These are phyloP conservation scores for Ctenopoma multispine DNA, from an alignment of 2,797 vertebrate species.

Conservation along the genomic window DNA sequence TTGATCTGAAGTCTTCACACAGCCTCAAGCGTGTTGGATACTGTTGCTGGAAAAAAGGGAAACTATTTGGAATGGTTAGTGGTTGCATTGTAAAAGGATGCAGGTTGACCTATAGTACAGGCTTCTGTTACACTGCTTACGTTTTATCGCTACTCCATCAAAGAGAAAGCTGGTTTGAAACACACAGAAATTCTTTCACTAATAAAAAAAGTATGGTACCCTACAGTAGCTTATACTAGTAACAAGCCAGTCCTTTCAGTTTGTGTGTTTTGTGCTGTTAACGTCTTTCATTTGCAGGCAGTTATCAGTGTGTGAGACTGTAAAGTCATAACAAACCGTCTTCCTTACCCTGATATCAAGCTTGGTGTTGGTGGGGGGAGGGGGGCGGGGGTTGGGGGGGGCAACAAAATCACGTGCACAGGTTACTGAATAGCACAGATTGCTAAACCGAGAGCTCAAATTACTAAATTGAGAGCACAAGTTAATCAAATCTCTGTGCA, in stretches of 20 bases:
- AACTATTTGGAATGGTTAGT: conserved; percentile 16
- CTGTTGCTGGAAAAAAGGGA: conserved; percentile 38
- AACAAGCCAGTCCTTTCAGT: background rate
- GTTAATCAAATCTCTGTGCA: too few species aligned
- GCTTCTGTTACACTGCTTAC: background rate
- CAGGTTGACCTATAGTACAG: conserved; percentile 4
- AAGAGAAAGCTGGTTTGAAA: conserved; percentile 14
- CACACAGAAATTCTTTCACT: background rate
- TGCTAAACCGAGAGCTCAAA: too few species aligned
- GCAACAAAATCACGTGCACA: too few species aligned
- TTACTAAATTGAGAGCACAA: too few species aligned
- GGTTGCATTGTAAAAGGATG: conserved; percentile 24
- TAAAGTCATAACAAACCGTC: conserved; percentile 1
- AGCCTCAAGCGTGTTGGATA: conserved; percentile 23
- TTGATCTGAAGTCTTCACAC: conserved; percentile 51
- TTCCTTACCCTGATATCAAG: background rate
- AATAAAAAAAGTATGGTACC: background rate
- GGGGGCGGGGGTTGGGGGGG: too few species aligned
- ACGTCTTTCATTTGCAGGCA: background rate
- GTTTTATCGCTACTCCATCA: conserved; percentile 9
- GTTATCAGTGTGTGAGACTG: background rate
- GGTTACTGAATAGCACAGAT: too few species aligned
- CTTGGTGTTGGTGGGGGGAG: too few species aligned
- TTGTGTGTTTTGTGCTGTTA: background rate
- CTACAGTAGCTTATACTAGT: background rate